A percentile compares a stretch with the other conserved stretches of the same genome.
These are phyloP conservation scores for Eublepharis macularius DNA, from an alignment of 2,113 vertebrate species.

Conservation along the genomic window DNA sequence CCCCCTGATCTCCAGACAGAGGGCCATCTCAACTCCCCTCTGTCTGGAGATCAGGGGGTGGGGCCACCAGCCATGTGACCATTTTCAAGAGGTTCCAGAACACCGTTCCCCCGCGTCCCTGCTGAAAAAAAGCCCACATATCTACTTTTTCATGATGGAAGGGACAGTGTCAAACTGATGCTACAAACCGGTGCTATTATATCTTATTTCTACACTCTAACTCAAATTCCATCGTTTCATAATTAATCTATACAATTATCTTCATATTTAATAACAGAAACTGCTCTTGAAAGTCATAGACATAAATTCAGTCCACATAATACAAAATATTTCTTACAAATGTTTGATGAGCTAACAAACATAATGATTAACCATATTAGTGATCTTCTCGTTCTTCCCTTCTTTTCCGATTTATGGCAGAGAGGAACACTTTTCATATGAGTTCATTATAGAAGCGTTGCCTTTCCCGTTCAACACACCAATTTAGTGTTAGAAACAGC, in stretches of 20 bases:
- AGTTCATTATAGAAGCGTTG: not conserved
- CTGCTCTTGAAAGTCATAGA: not conserved
- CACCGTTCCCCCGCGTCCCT: too few relatives aligned
- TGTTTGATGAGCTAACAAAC: not conserved
- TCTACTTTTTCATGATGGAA: not conserved
- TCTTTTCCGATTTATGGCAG: not conserved
- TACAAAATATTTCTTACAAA: not conserved
- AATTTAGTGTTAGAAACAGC: not conserved
- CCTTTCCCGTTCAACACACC: not conserved
- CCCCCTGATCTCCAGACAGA: too few relatives aligned
- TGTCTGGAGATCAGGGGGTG: too few relatives aligned
- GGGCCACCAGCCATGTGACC: too few relatives aligned
- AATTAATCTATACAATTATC: not conserved
- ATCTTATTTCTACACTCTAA: not conserved
- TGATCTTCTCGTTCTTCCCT: constrained; percentile 2
- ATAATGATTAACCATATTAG: not conserved
- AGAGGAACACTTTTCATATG: not conserved
- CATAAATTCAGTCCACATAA: not conserved
- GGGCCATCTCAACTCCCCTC: too few relatives aligned
- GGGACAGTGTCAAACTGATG: not conserved
- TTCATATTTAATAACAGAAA: not conserved
- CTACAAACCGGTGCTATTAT: not conserved
- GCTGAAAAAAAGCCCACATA: too few relatives aligned
- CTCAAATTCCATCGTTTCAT: not conserved
- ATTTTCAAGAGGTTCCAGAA: too few relatives aligned